Evolutionary conservation across 2,113 vertebrate species (phyloP), one percentile per base, ranked within the genome.

Genomic region (Micronisus gabar): DNA sequence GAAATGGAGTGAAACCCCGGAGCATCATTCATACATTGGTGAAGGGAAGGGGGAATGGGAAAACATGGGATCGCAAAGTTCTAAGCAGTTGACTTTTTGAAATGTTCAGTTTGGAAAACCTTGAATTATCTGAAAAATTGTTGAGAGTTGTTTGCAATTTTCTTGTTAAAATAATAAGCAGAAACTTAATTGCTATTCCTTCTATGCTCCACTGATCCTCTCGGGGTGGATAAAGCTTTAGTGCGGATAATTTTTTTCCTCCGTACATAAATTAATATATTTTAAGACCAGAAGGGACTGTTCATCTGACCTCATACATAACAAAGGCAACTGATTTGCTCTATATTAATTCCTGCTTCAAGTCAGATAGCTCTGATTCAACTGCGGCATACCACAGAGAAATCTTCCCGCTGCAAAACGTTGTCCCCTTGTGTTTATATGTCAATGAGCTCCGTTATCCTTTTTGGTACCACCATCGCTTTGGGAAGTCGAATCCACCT

Each of bases 281-380:
- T 95, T 95, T 90, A 83, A 73, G 53, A 90, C 29, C 40, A 93
- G 62, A 88, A 86, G 75, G 58, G 58, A 92, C n/a, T 81, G 53
- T 80, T 94, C 74, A 16, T 75, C 73, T 94, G 79, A 92, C 59
- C 38, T 92, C 41, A 80, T 73, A 48, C 81, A 66, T 88, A 86
- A 93, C 78, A 91, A 88, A 94, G 45, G 29, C 36, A 85, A 59
- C 66, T 75, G 27, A 2, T 88, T 82, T 90, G 40, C 71, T 66
- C 53, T 91, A 40, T 91, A 82, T 79, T 92, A 94, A 81, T 92
- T 94, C 47, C 43, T 72, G 4, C 47, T 81, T 94, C 41, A 82
- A 43, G 36, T 66, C 58, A 43, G 36, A 81, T 34, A 75, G n/a
- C 56, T 82, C 68, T 82, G 45, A 78, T 92, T 81, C 63, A 59